Conservation (phyloP, 2,888 invertebrate species). For the Parnassius orleans region DNA sequence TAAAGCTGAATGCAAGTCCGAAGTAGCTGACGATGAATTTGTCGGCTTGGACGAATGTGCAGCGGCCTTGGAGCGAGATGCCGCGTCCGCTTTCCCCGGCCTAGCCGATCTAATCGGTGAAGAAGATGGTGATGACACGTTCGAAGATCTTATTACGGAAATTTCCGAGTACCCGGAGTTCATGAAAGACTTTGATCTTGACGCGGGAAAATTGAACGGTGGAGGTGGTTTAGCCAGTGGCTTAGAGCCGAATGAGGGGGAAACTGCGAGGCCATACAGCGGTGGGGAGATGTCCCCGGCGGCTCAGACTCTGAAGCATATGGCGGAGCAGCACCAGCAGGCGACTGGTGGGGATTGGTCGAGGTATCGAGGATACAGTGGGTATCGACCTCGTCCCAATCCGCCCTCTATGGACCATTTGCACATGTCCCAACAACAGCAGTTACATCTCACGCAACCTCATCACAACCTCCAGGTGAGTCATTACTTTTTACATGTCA, state of each 20-base stretch:
- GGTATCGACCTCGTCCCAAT: conserved; percentile 67
- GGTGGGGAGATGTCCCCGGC: conserved; percentile 92
- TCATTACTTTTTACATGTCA: neutral
- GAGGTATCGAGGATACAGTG: conserved; percentile 79
- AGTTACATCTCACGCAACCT: conserved; percentile 91
- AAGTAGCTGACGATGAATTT: conserved; percentile 90
- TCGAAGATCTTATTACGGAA: conserved; percentile 93
- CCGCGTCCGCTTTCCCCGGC: conserved; percentile 87
- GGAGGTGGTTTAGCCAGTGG: conserved; percentile 49
- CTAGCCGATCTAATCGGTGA: conserved; percentile 91
- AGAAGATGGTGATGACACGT: conserved; percentile 90
- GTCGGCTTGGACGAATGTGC: conserved; percentile 93
- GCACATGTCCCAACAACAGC: conserved; percentile 94
- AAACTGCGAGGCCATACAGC: conserved; percentile 71
- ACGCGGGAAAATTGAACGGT: conserved; percentile 63
- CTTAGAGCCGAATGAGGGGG: conserved; percentile 74
- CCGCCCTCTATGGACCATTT: conserved; percentile 75
- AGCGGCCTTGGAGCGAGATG: conserved; percentile 92
- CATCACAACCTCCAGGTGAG: conserved; percentile 90
- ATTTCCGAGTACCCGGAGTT: conserved; percentile 92
- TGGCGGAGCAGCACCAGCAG: conserved; percentile 98
- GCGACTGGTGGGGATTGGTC: conserved; percentile 80
- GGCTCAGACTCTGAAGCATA: conserved; percentile 96
- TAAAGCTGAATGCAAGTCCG: conserved; percentile 89
- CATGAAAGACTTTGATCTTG: conserved; percentile 89